phyloP scores from a whole-genome alignment of 2,888 invertebrate genomes.

The Agapostemon virescens region DNA sequence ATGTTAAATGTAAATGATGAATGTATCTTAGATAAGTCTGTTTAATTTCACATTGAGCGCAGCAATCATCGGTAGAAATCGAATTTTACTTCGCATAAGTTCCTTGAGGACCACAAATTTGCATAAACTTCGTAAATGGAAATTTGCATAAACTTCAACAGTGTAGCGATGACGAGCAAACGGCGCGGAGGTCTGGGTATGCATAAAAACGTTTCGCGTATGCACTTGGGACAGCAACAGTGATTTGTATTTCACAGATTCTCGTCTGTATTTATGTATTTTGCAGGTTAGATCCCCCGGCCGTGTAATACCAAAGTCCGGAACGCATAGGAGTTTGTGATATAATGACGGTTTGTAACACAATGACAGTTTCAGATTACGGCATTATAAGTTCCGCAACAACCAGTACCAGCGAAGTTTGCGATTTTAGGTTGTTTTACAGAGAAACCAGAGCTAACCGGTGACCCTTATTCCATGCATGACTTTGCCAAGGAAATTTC shows the following conservation, averaged over 20 bases:
- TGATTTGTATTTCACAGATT: constrained; percentile 26
- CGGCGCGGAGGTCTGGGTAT: not conserved
- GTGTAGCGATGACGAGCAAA: not conserved
- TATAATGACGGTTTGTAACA: constrained; percentile 61
- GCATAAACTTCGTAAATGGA: constrained; percentile 2
- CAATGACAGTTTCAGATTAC: constrained; percentile 72
- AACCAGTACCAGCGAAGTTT: constrained; percentile 35
- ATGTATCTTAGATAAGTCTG: not conserved
- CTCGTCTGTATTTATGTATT: constrained; percentile 21
- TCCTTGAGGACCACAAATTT: not conserved
- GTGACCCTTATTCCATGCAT: constrained; percentile 44
- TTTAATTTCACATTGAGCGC: not conserved
- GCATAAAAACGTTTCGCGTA: constrained; percentile 3
- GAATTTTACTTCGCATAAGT: not conserved
- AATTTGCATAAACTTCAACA: constrained; percentile 1
- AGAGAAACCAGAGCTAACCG: constrained; percentile 46
- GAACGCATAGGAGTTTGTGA: constrained; percentile 39
- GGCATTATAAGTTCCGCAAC: constrained; percentile 66
- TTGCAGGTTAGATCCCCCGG: constrained; percentile 17
- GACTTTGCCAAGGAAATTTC: constrained; percentile 38
- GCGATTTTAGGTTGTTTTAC: constrained; percentile 56
- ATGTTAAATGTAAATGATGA: not conserved
- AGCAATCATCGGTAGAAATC: not conserved
- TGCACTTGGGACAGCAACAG: not conserved
- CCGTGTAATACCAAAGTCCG: constrained; percentile 32